Evolutionary conservation across 2,113 vertebrate genomes (phyloP).

Genomic region (Trachemys scripta): DNA sequence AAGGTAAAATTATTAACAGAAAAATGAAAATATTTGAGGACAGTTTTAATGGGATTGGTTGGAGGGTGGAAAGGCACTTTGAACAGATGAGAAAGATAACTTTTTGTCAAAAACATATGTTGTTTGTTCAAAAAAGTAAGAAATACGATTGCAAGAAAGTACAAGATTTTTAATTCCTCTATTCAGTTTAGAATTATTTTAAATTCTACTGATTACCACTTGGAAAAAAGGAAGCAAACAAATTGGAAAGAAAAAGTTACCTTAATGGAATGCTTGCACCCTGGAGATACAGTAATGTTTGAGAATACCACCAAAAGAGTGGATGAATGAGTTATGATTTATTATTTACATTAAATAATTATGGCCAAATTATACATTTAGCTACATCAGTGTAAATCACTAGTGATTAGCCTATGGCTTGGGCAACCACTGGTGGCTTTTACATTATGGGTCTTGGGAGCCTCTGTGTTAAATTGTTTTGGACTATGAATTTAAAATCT

Average conservation of each 20-base stretch:
- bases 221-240: slow-evolving; percentile 46
- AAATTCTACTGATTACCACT: slow-evolving; percentile 45
- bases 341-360: slow-evolving; percentile 26
- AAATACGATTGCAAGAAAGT: slow-evolving; percentile 50
- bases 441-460: neutral
- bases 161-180: slow-evolving; percentile 55
- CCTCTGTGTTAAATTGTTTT: neutral
- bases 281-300: slow-evolving; percentile 28
- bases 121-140: slow-evolving; percentile 59
- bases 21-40: slow-evolving; percentile 17
- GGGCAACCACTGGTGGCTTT: neutral
- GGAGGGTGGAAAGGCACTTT: slow-evolving; percentile 32
- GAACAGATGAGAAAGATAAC: slow-evolving; percentile 60
- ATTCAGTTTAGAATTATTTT: slow-evolving; percentile 57
- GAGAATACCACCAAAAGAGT: neutral
- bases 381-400: neutral
- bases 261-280: slow-evolving; percentile 61
- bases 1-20: slow-evolving; percentile 63
- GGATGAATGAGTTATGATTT: neutral
- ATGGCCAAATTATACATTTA: neutral
- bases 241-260: slow-evolving; percentile 31
- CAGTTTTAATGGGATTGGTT: neutral
- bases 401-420: neutral
- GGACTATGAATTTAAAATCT: rapidly evolving
- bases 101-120: slow-evolving; percentile 65